phyloP scores from a whole-genome alignment of 2,888 invertebrate genomes.

The Agonum fuliginosum region DNA sequence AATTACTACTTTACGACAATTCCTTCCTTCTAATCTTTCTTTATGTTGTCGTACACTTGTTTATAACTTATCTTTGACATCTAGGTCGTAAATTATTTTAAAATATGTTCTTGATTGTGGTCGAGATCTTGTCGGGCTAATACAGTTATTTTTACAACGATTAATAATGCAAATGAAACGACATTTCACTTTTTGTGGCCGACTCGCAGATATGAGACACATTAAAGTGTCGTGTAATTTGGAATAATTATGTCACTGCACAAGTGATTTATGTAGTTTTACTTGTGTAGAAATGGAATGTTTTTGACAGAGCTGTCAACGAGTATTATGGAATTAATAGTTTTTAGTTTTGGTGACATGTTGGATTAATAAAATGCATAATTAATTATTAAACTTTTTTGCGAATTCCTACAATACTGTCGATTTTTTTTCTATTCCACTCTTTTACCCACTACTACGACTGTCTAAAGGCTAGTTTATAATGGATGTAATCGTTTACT shows the following conservation, averaged over 20 bases:
- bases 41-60: conserved; percentile 42
- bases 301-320: not conserved
- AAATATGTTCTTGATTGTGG: conserved; percentile 45
- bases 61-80: conserved; percentile 52
- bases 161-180: conserved; percentile 20
- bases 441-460: no score
- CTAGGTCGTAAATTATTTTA: conserved; percentile 46
- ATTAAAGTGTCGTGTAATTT: conserved; percentile 9
- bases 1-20: conserved; percentile 6
- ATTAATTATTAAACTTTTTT: not conserved
- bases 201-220: not conserved
- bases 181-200: conserved; percentile 32
- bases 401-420: no score
- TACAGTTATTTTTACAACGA: conserved; percentile 10
- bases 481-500: no score
- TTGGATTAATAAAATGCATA: not conserved
- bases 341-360: not conserved
- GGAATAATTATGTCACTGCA: conserved; percentile 13
- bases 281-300: not conserved
- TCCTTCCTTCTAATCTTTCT: conserved; percentile 34
- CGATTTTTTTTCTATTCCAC: no score
- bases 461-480: no score
- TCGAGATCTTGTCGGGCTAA: conserved; percentile 24
- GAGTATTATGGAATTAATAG: not conserved
- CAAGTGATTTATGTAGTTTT: not conserved